Evolutionary conservation across 2,888 invertebrate genomes (phyloP), one percentile per base, ranked within the genome.

Genomic region (Stictocephala bisonia): DNA sequence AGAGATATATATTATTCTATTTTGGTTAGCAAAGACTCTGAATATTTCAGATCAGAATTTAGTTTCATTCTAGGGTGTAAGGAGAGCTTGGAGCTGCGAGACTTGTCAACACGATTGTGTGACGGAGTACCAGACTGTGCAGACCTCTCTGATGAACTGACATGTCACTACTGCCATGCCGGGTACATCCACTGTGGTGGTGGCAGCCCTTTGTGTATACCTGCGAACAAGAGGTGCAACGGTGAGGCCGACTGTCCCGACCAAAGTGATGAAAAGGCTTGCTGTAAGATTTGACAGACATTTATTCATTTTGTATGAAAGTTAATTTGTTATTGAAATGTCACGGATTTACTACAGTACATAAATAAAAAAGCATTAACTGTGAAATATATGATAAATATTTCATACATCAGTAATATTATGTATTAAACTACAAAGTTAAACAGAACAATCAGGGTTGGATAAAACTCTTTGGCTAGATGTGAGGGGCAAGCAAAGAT

Each of bases 101-200:
- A 93, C 0, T 84, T 93, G 75, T 92, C 92, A 0, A 89, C 92
- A 0, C 87, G 94, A 58, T 87, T 95, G 35, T 96, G 96, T 81
- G 96, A 96, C 83, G 95, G 95, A 15, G 87, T 92, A 31, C 90
- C 93, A 13, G 96, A 96, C 84, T 96, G 96, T 83, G 89, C 92
- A 13, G 93, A 94, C 84, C 87, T 94, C 27, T 89, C 90, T 0
- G 95, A 95, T 83, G 95, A 95, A 84, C 89, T 89, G 73, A 86
- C 88, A 60, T 96, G 95, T 82, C 87, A 91, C 35, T 94, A 94
- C 82, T 96, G 95, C 82, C 87, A 89, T 1, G 86, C 88, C 40
- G 90, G 90, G 48, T 86, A 86, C 3, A 85, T 94, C 77, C 94
- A 94, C 79, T 96, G 96, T 81, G 95, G 95, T 0, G 86, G 93